Base-by-base conservation (phyloP, 2,797 vertebrate genomes). In the Xerus rutilus region DNA sequence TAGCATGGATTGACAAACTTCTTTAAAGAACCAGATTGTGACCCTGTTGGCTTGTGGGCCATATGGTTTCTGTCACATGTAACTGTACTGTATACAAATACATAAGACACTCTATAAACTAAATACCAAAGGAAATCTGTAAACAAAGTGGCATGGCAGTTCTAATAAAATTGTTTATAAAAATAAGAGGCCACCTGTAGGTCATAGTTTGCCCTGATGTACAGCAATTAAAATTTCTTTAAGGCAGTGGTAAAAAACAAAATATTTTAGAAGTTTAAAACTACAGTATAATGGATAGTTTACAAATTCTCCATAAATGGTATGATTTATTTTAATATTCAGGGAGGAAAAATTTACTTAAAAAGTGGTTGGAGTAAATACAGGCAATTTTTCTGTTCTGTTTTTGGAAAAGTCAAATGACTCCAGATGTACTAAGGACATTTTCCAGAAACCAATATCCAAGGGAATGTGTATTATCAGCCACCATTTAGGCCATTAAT, bases 181-280 rank as follows among this genome's bases (percentile, higher is more conserved):
- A 89, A 85, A 74, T 30, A 77, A 32, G 17, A 92, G 57, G 39
- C 43, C 81, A 86, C n/a, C 11, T n/a, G 2, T 88, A 54, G 23
- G 54, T 82, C 62, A 96, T 21, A 89, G 65, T 77, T 85, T 91
- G 59, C 35, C 20, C 12, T 77, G 11, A 84, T 25, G 74, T 6
- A 87, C 11, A 90, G 45, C 73, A 96, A 84, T 85, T 79, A 70
- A 95, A 87, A 74, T 69, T 30, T 54, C 74, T 89, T 70, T 84
- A 90, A 94, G 83, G 47, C 45, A 76, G 62, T 23, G 35, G 10
- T 84, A 86, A 79, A 64, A 45, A 43, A 25, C 57, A 73, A 76
- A 89, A 91, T 77, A 82, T 82, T 96, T 85, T 10, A 85, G 74
- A 95, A 86, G 74, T 86, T 86, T 72, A 91, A 88, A 93, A 88